Conservation (phyloP, 2,888 invertebrate genomes). For the Habroteleia sp. region DNA sequence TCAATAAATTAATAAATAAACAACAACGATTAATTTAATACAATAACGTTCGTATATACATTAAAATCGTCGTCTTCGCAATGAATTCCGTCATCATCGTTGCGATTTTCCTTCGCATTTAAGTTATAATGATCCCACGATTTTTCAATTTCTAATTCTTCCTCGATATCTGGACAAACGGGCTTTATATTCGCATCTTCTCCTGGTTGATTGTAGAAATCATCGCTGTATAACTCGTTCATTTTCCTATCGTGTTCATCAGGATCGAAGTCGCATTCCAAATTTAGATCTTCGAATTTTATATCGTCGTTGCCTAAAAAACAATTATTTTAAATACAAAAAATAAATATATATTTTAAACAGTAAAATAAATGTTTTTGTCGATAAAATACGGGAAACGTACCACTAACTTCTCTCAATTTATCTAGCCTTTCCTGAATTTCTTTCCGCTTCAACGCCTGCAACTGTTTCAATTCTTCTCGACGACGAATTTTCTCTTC, state of each 20-base stretch:
- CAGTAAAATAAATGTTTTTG: too few relatives aligned
- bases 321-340: background rate
- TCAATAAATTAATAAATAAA: too few relatives aligned
- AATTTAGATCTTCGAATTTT: slow-evolving; percentile 82
- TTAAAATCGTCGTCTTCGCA: slow-evolving; percentile 92
- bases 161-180: slow-evolving; percentile 90
- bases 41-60: too few relatives aligned
- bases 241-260: slow-evolving; percentile 92
- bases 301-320: slow-evolving; percentile 75
- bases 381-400: too few relatives aligned
- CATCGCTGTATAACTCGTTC: slow-evolving; percentile 91
- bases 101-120: slow-evolving; percentile 72
- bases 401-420: slow-evolving; percentile 93
- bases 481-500: slow-evolving; percentile 90
- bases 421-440: slow-evolving; percentile 93
- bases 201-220: slow-evolving; percentile 88
- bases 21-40: too few relatives aligned
- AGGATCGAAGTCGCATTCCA: slow-evolving; percentile 96
- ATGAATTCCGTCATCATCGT: slow-evolving; percentile 81
- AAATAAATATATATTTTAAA: background rate
- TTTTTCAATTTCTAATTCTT: slow-evolving; percentile 85
- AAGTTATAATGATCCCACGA: slow-evolving; percentile 87
- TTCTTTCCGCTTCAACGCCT: slow-evolving; percentile 93
- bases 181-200: slow-evolving; percentile 91
- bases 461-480: slow-evolving; percentile 93